Conservation (phyloP, 2,797 vertebrate genomes). For the Syncerus caffer region DNA sequence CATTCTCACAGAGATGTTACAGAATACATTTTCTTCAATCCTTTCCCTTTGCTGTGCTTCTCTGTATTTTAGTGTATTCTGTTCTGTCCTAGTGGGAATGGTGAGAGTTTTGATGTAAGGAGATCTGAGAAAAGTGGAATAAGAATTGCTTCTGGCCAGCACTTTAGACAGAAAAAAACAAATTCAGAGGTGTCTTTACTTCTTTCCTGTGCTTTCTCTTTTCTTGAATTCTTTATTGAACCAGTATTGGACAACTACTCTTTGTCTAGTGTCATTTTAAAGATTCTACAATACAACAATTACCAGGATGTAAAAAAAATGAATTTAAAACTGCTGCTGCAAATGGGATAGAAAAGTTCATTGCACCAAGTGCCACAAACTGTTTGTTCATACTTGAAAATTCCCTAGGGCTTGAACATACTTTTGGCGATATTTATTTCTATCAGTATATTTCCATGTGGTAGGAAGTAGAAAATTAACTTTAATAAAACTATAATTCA, state of each 20-base stretch:
- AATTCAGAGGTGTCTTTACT: neutral
- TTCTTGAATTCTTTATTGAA: neutral
- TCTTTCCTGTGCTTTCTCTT: neutral
- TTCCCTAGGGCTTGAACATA: neutral
- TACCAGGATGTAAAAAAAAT: neutral
- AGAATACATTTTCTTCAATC: neutral
- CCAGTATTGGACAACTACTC: neutral
- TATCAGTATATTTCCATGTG: neutral
- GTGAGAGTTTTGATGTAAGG: neutral
- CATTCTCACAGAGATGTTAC: neutral
- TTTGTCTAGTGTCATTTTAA: neutral
- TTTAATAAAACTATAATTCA: neutral
- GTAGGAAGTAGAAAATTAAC: neutral
- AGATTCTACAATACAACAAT: neutral
- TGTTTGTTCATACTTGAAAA: neutral
- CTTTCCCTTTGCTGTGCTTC: neutral
- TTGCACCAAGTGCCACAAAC: neutral
- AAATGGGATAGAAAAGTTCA: neutral
- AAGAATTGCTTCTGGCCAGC: neutral
- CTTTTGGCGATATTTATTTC: neutral
- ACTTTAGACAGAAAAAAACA: neutral
- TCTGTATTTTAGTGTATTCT: neutral
- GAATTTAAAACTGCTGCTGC: neutral
- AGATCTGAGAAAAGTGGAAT: neutral
- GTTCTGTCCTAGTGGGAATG: neutral